Conservation (phyloP, 2,797 vertebrate genomes). For the Knipowitschia caucasica region DNA sequence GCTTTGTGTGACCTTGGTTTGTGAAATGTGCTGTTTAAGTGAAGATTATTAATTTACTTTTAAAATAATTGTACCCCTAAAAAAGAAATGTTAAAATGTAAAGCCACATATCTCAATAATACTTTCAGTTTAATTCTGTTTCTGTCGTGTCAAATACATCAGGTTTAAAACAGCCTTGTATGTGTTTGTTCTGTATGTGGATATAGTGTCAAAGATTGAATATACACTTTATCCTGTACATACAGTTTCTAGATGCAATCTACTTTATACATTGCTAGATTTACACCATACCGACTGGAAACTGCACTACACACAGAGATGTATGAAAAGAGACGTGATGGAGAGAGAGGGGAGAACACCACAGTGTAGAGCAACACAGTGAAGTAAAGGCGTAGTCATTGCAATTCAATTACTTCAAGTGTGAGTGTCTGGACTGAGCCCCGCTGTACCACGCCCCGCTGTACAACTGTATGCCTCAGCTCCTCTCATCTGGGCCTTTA, state of each 20-base stretch:
- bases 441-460: constrained; percentile 1
- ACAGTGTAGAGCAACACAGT: constrained; percentile 14
- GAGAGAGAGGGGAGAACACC: constrained; percentile 14
- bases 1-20: no score
- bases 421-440: neutral
- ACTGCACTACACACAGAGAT: neutral
- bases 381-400: constrained; percentile 8
- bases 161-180: no score
- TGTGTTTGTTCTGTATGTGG: no score
- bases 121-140: no score
- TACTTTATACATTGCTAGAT: neutral
- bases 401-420: constrained; percentile 23
- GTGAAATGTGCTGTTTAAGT: no score
- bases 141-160: no score
- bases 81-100: no score
- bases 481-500: constrained; percentile 10
- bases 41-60: no score
- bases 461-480: constrained; percentile 1
- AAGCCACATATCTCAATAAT: no score
- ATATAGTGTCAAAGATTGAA: no score
- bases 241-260: neutral
- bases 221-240: no score
- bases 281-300: neutral
- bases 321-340: constrained; percentile 2
- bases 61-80: no score